phyloP scores from a whole-genome alignment of 2,888 invertebrate genomes.

The Aleiodes alternator region DNA sequence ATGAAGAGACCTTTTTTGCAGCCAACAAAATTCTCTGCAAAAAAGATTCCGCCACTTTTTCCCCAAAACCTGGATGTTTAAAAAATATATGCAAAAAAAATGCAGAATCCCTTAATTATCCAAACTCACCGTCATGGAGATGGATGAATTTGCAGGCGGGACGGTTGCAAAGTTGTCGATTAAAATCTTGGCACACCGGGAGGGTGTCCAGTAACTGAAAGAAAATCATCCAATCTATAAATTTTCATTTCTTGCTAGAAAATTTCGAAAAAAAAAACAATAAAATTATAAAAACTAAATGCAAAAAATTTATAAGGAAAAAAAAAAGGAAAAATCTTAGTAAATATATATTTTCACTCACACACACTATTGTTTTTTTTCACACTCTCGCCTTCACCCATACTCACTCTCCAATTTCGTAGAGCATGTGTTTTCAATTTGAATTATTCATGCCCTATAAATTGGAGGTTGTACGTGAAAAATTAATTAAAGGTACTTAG shows the following conservation, averaged over 20 bases:
- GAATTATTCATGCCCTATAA: conserved; percentile 72
- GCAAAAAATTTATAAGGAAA: conserved; percentile 52
- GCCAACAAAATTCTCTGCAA: too few relatives aligned
- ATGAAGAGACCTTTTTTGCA: too few relatives aligned
- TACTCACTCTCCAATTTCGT: conserved; percentile 68
- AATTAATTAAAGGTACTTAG: conserved; percentile 66
- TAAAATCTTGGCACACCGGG: conserved; percentile 99
- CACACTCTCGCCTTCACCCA: conserved; percentile 48
- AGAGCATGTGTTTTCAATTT: conserved; percentile 66
- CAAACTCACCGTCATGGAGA: conserved; percentile 92
- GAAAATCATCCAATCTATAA: conserved; percentile 72
- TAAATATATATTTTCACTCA: conserved; percentile 50
- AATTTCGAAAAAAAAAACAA: conserved; percentile 32
- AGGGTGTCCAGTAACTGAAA: conserved; percentile 99
- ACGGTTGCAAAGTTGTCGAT: conserved; percentile 97
- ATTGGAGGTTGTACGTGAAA: conserved; percentile 69
- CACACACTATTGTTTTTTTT: conserved; percentile 48
- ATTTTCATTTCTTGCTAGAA: conserved; percentile 49
- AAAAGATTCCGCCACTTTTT: too few relatives aligned
- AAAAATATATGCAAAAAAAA: neutral
- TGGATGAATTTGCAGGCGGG: conserved; percentile 99
- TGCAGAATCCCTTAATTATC: neutral
- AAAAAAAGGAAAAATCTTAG: conserved; percentile 48
- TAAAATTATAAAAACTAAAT: conserved; percentile 53
- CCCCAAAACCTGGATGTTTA: too few relatives aligned